A percentile compares a stretch with the other conserved stretches of the same genome.
These are phyloP conservation scores for Drosophila dunni DNA, from an alignment of 1,140 invertebrate species.

Conservation along the genomic window DNA sequence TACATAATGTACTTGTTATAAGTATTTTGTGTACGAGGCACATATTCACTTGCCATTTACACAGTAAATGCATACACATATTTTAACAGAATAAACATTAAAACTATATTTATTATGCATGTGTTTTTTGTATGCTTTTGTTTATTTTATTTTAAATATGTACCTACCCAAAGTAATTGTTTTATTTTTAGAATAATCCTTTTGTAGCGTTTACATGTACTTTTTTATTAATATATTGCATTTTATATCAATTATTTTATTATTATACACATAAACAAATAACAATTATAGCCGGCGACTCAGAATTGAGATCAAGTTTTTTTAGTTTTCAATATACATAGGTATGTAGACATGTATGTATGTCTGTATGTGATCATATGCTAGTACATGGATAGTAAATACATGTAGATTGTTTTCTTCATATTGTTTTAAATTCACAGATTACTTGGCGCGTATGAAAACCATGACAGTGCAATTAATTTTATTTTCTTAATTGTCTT, in stretches of 20 bases:
- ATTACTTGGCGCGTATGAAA: not conserved
- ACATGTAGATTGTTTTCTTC: slow-evolving; percentile 9
- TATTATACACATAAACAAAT: slow-evolving; percentile 12
- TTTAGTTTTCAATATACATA: slow-evolving; percentile 34
- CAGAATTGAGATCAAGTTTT: slow-evolving; percentile 28
- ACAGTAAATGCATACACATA: not conserved
- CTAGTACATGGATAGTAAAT: slow-evolving; percentile 8
- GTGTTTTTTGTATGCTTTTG: not conserved
- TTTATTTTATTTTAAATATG: slow-evolving; percentile 18
- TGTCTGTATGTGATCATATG: slow-evolving; percentile 27
- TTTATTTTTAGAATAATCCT: slow-evolving; percentile 32
- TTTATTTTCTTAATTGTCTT: slow-evolving; percentile 6
- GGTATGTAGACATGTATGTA: slow-evolving; percentile 26
- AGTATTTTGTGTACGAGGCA: not conserved
- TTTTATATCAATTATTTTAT: slow-evolving; percentile 16
- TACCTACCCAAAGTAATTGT: slow-evolving; percentile 32
- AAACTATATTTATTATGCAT: not conserved
- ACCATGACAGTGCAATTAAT: slow-evolving; percentile 7
- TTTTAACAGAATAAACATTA: slow-evolving; percentile 1
- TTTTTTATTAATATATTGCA: slow-evolving; percentile 13
- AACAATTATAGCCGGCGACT: slow-evolving; percentile 23
- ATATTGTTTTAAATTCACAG: slow-evolving; percentile 10
- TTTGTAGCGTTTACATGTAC: slow-evolving; percentile 20
- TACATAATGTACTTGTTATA: not conserved
- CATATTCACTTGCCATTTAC: not conserved